These are phyloP conservation scores for Mystacides longicornis DNA, from an alignment of 2,888 invertebrate species.

Conservation along the genomic window DNA sequence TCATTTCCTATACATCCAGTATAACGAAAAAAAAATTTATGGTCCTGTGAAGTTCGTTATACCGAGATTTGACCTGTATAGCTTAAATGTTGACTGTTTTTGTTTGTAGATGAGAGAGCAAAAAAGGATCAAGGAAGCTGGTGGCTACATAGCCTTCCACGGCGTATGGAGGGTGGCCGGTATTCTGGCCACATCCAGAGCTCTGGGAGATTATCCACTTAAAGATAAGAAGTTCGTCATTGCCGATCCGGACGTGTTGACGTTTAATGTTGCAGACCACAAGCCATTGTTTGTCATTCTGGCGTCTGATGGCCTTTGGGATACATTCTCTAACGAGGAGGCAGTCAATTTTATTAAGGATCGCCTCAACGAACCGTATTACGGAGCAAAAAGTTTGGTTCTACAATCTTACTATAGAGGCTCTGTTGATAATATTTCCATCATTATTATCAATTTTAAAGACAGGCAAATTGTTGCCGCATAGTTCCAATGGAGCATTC, in stretches of 20 bases:
- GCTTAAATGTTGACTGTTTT: no score
- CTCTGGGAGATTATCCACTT: conserved; percentile 90
- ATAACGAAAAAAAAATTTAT: no score
- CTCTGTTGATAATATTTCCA: conserved; percentile 92
- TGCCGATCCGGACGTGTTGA: conserved; percentile 90
- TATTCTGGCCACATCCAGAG: conserved; percentile 87
- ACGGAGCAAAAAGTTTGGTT: conserved; percentile 86
- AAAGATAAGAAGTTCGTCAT: conserved; percentile 92
- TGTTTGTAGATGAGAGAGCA: conserved; percentile 71
- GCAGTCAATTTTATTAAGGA: conserved; percentile 84
- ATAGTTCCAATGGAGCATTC: background rate
- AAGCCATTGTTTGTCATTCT: conserved; percentile 84
- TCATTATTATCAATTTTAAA: conserved; percentile 78
- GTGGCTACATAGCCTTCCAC: conserved; percentile 90
- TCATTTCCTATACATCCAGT: no score
- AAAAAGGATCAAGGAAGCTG: conserved; percentile 88
- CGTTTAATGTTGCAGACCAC: conserved; percentile 80
- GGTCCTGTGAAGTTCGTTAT: no score
- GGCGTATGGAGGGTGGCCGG: conserved; percentile 96
- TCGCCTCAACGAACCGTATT: conserved; percentile 75
- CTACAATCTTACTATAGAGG: conserved; percentile 87
- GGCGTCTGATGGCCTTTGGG: conserved; percentile 96
- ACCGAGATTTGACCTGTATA: no score
- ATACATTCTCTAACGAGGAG: conserved; percentile 91
- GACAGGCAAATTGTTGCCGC: conserved; percentile 35